These are phyloP conservation scores for Micrastur ruficollis DNA, from an alignment of 2,797 vertebrate species.

Conservation along the genomic window DNA sequence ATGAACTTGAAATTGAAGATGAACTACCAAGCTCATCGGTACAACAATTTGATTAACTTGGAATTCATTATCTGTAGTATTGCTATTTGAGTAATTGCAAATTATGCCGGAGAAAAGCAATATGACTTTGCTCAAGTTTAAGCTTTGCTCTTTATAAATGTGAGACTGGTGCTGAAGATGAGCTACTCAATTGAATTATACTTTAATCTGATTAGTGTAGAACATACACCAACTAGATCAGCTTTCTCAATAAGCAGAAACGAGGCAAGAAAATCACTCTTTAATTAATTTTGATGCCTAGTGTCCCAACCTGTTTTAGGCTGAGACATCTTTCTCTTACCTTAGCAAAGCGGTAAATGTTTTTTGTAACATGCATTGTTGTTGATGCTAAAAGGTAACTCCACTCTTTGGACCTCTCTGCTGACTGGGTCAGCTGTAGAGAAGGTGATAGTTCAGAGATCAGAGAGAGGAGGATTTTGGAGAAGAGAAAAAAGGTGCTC, in stretches of 20 bases:
- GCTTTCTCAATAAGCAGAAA: not conserved
- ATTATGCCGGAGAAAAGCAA: slow-evolving; percentile 38
- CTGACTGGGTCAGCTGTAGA: not conserved
- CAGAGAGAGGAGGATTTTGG: not conserved
- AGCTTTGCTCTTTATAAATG: not conserved
- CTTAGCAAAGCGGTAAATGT: not conserved
- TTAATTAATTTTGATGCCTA: not conserved
- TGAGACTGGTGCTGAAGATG: not conserved
- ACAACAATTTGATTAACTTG: slow-evolving; percentile 54
- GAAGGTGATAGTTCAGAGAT: not conserved
- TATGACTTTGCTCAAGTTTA: slow-evolving; percentile 38
- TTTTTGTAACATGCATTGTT: not conserved
- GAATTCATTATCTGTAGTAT: slow-evolving; percentile 44
- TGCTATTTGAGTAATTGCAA: slow-evolving; percentile 44
- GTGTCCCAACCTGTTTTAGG: not conserved
- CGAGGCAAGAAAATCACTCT: not conserved
- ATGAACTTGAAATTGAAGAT: slow-evolving; percentile 31
- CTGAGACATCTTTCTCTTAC: not conserved
- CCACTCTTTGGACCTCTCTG: not conserved
- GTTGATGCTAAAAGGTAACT: not conserved
- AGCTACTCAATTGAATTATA: slow-evolving; percentile 5
- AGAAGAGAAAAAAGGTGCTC: not conserved
- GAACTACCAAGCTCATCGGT: slow-evolving; percentile 18
- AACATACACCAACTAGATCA: not conserved
- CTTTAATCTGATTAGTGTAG: slow-evolving; percentile 2